phyloP scores from a whole-genome alignment of 2,888 invertebrate species.

The Plebejus anna region DNA sequence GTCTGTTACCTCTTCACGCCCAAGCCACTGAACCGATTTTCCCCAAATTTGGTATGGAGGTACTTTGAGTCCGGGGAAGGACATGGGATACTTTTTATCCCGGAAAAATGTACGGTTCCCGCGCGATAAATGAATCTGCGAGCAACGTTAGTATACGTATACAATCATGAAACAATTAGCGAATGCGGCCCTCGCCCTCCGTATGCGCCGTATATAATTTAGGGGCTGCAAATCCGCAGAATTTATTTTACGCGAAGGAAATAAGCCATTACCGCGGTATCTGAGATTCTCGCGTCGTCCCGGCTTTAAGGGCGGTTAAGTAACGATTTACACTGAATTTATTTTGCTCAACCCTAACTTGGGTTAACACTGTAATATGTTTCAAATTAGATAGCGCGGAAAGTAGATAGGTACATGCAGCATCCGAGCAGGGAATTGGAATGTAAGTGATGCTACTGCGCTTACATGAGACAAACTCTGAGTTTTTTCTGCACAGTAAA shows the following conservation, averaged over 20 bases:
- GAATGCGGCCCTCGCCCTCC: neutral
- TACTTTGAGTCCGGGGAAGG: no score
- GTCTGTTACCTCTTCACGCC: no score
- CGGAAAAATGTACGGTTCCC: no score
- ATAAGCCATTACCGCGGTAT: constrained; percentile 23
- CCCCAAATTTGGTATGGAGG: no score
- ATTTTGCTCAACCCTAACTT: constrained; percentile 14
- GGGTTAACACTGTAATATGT: constrained; percentile 17
- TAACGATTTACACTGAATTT: constrained; percentile 21
- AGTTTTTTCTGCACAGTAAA: no score
- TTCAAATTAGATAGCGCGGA: constrained; percentile 3
- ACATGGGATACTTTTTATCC: no score
- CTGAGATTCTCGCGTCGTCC: constrained; percentile 5
- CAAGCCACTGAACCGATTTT: no score
- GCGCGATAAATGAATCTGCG: no score
- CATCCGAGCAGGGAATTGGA: neutral
- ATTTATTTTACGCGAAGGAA: constrained; percentile 21
- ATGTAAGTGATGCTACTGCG: no score
- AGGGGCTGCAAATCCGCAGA: constrained; percentile 11
- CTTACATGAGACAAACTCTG: no score
- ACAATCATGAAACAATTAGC: constrained; percentile 8
- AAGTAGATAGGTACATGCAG: neutral
- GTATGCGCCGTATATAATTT: constrained; percentile 14
- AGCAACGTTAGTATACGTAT: neutral
- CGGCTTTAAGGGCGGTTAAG: constrained; percentile 17